Evolutionary conservation across 1,140 invertebrate genomes (phyloP).

Genomic region (Trachymyrmex septentrionalis): DNA sequence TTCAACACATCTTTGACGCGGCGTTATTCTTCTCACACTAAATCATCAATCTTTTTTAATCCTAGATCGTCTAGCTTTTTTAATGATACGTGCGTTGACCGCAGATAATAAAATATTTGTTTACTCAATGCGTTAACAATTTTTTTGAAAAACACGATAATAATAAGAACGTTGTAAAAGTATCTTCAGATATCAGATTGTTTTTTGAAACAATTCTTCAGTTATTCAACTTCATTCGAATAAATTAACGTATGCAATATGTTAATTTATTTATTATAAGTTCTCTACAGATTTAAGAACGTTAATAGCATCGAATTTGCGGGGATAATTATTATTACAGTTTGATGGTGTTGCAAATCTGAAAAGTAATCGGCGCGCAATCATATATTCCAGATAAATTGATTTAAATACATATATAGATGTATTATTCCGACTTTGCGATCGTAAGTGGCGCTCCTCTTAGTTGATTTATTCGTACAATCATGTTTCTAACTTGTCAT

Average conservation of each 20-base stretch:
- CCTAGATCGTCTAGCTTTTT: neutral
- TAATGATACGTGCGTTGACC: neutral
- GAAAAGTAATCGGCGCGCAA: no score
- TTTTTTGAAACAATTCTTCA: neutral
- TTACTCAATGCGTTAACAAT: neutral
- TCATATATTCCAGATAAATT: no score
- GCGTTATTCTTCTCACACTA: neutral
- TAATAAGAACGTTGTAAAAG: neutral
- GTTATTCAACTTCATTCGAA: neutral
- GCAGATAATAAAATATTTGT: neutral
- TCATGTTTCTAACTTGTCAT: no score
- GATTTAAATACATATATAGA: no score
- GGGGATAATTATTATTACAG: no score
- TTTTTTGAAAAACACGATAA: neutral
- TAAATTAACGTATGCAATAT: neutral
- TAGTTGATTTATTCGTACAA: no score
- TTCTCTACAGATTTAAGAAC: no score
- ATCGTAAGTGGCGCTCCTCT: no score
- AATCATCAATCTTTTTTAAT: neutral
- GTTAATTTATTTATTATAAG: no score
- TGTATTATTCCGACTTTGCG: no score
- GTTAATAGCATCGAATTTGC: no score
- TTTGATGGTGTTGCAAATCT: no score
- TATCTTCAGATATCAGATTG: neutral
- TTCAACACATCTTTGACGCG: conserved; percentile 26